Conservation (phyloP, 2,797 vertebrate genomes). For the Muscicapa striata region DNA sequence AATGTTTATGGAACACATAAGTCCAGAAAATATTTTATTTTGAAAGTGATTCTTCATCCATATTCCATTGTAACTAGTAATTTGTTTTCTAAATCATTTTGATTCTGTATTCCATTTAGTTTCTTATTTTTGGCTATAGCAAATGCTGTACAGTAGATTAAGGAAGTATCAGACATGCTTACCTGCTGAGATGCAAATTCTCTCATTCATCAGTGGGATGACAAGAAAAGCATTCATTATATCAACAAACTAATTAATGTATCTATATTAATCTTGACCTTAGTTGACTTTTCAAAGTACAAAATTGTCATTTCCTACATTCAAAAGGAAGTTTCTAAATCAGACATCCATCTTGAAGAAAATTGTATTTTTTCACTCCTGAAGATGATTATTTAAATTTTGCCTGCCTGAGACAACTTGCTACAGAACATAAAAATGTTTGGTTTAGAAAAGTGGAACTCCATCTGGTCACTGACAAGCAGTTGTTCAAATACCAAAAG, state of each 20-base stretch:
- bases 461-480: background rate
- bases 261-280: conserved; percentile 23
- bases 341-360: background rate
- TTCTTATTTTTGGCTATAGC: conserved; percentile 15
- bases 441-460: background rate
- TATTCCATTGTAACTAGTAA: conserved; percentile 43
- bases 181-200: conserved; percentile 40
- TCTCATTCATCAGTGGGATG: conserved; percentile 8
- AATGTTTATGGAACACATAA: conserved; percentile 21
- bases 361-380: background rate
- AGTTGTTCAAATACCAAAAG: background rate
- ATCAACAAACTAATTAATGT: conserved; percentile 26
- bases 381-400: background rate
- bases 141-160: conserved; percentile 8
- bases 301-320: conserved; percentile 33
- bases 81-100: conserved; percentile 27
- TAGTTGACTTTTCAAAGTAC: conserved; percentile 1
- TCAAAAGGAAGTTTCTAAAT: background rate
- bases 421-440: background rate
- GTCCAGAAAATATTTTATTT: conserved; percentile 30
- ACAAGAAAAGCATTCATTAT: conserved; percentile 22
- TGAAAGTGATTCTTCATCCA: conserved; percentile 27
- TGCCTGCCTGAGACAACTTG: background rate
- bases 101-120: background rate
- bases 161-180: background rate